Base-by-base conservation (phyloP, 2,113 vertebrate species). In the Amphilophus citrinellus region DNA sequence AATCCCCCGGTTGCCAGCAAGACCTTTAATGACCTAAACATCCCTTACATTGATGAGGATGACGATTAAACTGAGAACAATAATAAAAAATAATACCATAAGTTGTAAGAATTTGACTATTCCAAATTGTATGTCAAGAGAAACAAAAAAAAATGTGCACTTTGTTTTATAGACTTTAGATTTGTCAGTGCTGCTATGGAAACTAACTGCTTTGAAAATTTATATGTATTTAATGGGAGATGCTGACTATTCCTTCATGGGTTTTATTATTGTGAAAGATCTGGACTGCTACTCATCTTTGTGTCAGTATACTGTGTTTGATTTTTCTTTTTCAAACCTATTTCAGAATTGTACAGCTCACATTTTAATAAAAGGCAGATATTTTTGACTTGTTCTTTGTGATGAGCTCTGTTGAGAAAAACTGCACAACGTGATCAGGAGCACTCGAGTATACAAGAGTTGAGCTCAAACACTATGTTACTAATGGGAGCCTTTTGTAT, bases 11-110 rank as follows among this genome's bases (percentile, higher is more conserved):
- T 65, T 42, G 62, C 37, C 17, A 68, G 20, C 61, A 44, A 93
- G 83, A 6, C 78, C 80, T 3, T 95, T 85, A 91, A 65, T 79
- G 87, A 97, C 59, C 95, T 97, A 30, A 97, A 96, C 83, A 96
- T 97, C 53, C 96, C 96, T n/a, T 96, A 89, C 83, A 96, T 96
- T 14, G 96, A 97, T 47, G 95, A 96, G 4, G 94, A 93, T 2
- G 91, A 92, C 58, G 89, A 86, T 61, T 82, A 85, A 83, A 76
- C 15, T 47, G 30, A 47, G 22, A 35, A 17, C 62, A 39, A 37
- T 37, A 37, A 39, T 39, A 9, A 39, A 39, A 27, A 39, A 39
- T 9, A 59, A 75, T 10, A 13, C 22, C 44, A 50, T 27, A 76
- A 65, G n/a, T 62, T 77, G 4, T 22, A 61, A 86, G 20, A 56